phyloP scores from a whole-genome alignment of 2,888 invertebrate species.

The Tenthredo notha region DNA sequence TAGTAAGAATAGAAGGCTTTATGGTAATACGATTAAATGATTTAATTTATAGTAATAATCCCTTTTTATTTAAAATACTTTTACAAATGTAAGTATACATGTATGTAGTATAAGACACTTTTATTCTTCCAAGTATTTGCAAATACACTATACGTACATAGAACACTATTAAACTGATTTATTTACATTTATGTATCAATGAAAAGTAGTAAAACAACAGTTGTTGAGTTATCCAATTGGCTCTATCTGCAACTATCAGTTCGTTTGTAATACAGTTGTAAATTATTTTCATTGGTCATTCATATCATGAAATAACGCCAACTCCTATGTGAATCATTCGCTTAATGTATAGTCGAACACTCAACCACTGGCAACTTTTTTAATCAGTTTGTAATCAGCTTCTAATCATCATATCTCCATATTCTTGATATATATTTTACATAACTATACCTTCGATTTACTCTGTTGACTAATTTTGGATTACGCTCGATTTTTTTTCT shows the following conservation, averaged over 20 bases:
- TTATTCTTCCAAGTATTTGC: constrained; percentile 70
- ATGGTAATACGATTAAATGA: not conserved
- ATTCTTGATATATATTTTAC: not conserved
- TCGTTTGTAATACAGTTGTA: not conserved
- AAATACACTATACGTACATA: constrained; percentile 54
- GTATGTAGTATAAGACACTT: constrained; percentile 72
- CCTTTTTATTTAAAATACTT: constrained; percentile 53
- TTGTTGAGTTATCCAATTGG: constrained; percentile 12
- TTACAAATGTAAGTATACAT: constrained; percentile 52
- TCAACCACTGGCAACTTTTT: constrained; percentile 14
- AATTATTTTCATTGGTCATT: constrained; percentile 19
- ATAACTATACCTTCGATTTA: not conserved
- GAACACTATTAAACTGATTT: constrained; percentile 48
- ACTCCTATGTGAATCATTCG: not conserved
- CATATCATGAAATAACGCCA: constrained; percentile 1
- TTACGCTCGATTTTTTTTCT: constrained; percentile 24
- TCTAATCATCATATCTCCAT: not conserved
- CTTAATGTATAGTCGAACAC: not conserved
- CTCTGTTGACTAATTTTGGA: constrained; percentile 23
- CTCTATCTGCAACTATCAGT: not conserved
- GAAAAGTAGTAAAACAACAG: constrained; percentile 52
- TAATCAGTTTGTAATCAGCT: not conserved
- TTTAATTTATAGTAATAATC: constrained; percentile 40
- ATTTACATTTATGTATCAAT: constrained; percentile 58
- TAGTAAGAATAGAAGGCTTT: not conserved